phyloP scores from a whole-genome alignment of 2,797 vertebrate genomes.

The Chloroceryle amazona region DNA sequence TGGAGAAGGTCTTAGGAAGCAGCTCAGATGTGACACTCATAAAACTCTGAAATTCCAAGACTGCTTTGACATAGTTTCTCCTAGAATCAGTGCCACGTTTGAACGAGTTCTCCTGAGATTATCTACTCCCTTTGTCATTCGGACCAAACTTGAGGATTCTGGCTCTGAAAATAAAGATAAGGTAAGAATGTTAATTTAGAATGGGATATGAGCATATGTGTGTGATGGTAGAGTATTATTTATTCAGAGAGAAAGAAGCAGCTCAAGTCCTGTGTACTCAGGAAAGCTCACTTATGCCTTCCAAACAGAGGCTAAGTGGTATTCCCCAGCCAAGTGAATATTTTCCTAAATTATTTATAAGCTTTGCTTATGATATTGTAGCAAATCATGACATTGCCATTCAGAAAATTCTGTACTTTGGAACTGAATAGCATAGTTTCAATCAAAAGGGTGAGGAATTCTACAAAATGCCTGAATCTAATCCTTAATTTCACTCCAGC shows the following conservation, averaged over 20 bases:
- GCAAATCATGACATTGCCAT: slow-evolving; percentile 16
- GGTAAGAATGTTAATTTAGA: slow-evolving; percentile 83
- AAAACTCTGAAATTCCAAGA: slow-evolving; percentile 91
- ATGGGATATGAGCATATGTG: neutral
- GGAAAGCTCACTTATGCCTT: neutral
- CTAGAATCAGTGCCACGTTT: slow-evolving; percentile 93
- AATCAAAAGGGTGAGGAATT: neutral
- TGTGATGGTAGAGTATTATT: neutral
- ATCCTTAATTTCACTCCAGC: neutral
- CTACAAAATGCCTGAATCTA: neutral
- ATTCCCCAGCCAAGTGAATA: slow-evolving; percentile 14
- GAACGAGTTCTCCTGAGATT: slow-evolving; percentile 92
- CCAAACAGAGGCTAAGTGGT: neutral
- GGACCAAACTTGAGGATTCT: slow-evolving; percentile 89
- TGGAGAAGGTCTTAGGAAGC: slow-evolving; percentile 93
- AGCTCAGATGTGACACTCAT: slow-evolving; percentile 90
- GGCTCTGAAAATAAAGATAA: slow-evolving; percentile 92
- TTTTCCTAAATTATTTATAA: neutral
- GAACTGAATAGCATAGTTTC: neutral
- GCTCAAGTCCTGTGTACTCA: neutral
- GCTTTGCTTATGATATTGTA: slow-evolving; percentile 26
- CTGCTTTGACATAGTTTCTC: slow-evolving; percentile 96
- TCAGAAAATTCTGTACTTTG: slow-evolving; percentile 46
- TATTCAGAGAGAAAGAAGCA: neutral
- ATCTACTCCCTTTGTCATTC: slow-evolving; percentile 96